Evolutionary conservation across 2,113 vertebrate genomes (phyloP).

Genomic region (Grantiella picta): DNA sequence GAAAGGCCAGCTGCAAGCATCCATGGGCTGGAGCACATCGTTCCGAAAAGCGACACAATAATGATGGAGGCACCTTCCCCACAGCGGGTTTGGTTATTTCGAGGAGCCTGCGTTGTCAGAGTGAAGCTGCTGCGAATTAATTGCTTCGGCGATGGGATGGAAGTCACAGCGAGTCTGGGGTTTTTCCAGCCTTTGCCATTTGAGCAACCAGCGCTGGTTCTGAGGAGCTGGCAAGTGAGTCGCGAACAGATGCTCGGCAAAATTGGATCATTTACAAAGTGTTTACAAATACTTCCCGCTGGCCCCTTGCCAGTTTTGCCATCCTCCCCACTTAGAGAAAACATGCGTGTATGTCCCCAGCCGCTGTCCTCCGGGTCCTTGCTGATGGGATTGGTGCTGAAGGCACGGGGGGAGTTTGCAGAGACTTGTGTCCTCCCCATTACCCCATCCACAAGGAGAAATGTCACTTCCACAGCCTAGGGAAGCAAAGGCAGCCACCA

Average conservation of each 20-base stretch:
- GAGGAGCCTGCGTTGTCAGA: background rate
- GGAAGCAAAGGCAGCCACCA: accelerated
- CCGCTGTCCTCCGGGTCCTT: background rate
- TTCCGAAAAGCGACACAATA: background rate
- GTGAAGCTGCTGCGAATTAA: background rate
- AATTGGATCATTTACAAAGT: constrained; percentile 63
- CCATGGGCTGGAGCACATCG: background rate
- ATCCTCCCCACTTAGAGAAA: constrained; percentile 26
- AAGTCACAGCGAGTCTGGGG: background rate
- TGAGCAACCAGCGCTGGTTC: background rate
- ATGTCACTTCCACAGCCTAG: background rate
- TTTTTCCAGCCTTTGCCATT: constrained; percentile 1
- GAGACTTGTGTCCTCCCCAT: background rate
- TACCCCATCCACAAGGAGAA: background rate
- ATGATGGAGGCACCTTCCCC: background rate
- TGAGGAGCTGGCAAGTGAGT: constrained; percentile 35
- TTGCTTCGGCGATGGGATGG: accelerated
- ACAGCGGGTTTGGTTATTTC: background rate
- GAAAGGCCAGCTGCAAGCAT: background rate
- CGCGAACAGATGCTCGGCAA: constrained; percentile 50
- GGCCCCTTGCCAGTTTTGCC: constrained; percentile 14
- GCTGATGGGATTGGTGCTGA: background rate
- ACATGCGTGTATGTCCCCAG: background rate
- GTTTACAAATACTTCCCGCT: constrained; percentile 48
- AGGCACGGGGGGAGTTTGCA: background rate